Evolutionary conservation across 2,797 vertebrate genomes (phyloP), one percentile per base, ranked within the genome.

Genomic region (Pseudochaenichthys georgianus): DNA sequence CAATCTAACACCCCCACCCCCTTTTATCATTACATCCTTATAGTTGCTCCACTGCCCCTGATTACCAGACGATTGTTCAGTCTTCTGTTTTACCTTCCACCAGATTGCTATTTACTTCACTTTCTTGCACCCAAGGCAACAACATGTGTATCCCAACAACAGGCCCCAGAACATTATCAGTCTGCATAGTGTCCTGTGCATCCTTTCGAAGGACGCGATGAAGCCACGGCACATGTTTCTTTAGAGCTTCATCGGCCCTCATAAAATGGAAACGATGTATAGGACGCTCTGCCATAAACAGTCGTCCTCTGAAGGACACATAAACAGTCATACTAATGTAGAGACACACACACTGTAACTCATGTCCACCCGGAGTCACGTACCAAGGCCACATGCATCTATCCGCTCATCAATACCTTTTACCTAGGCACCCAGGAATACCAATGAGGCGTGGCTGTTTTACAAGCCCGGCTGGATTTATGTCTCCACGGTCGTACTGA

Each of bases 341-440:
- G 43, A 68, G 21, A 75, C 9, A 61, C 5, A 57, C 69, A 67
- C 15, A 66, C 60, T 51, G 12, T 77, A 75, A 74, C 9, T 81
- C 62, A 64, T 62, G 52, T 76, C 19, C 41, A 31, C 31, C 21
- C 41, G 61, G 34, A 70, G 70, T 87, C 88, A 91, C 70, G n/a
- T 38, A 79, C 45, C 81, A 64, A 89, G 74, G 85, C 83, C 90
- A 85, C 54, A 61, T 87, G 87, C 62, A 11, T 70, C 55, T 51
- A 38, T 85, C 19, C 42, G 58, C 72, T 85, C 84, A 82, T 93
- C 90, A 75, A 91, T 92, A 89, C 34, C 58, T 80, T 87, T 84
- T 75, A 84, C 75, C 51, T 73, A 54, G 75, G 61, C 80, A 64
- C 15, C 16, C 66, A 47, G 80, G 89, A 84, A 91, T 88, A 88